Base-by-base conservation (phyloP, 2,113 vertebrate species). In the Paraplagusia blochii region DNA sequence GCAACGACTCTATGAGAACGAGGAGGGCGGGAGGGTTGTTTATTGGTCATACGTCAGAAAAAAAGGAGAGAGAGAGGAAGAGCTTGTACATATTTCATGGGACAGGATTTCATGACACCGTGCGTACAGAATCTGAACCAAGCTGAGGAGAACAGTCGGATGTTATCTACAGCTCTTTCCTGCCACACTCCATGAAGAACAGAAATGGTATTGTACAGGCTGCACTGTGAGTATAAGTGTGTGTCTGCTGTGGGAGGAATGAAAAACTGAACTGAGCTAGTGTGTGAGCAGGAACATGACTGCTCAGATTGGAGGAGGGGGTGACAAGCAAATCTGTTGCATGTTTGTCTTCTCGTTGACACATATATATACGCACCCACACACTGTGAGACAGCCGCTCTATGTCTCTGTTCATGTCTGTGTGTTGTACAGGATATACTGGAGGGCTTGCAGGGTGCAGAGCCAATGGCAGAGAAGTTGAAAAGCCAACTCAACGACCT, bases 401-500 rank as follows among this genome's bases (percentile, higher is more conserved):
- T 80, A 14, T 82, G 71, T 77, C 22, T 29, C 22, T 29, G 22
- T 29, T 2, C 22, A 29, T 29, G 22, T 29, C 22, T 29, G 79
- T 71, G 13, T 74, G 60, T 73, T 60, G 55, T 68, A 67, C 70
- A 98, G 96, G 92, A 95, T 43, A 90, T 88, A 29, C 58, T 95
- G 76, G 92, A 93, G 81, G 87, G 89, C 57, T 86, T 98, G 63
- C 84, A 89, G 55, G 90, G 93, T 45, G 92, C 91, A 38, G 97
- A 98, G 85, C 90, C 91, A 7, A 89, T 92, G 83, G 94, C 89
- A 13, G 97, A 98, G 75, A 92, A 93, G 59, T 88, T 99, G 76
- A 98, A 99, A 86, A 86, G 85, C 69, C 93, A 94, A 47, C 84
- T 98, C 49, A 96, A 98, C 68, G 93, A 95, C 58, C 93, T 98